A percentile compares a stretch with the other conserved stretches of the same genome.
phyloP scores from a whole-genome alignment of 2,888 invertebrate species.

The Catocala fraxini region DNA sequence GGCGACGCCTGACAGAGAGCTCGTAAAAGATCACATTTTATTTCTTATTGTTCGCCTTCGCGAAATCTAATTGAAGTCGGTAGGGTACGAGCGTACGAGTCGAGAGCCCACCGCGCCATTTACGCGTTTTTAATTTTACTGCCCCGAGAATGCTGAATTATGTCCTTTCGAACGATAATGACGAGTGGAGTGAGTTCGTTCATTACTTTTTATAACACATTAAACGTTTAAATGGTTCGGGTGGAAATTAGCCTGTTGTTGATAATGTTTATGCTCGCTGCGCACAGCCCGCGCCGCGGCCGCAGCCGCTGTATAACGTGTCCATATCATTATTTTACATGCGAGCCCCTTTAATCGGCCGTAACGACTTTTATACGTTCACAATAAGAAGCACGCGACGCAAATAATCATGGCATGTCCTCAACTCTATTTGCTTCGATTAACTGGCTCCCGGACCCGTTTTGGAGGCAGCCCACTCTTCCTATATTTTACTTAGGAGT shows the following conservation, averaged over 20 bases:
- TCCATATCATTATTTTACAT: constrained; percentile 25
- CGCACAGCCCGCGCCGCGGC: neutral
- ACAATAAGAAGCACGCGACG: constrained; percentile 30
- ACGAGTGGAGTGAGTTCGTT: constrained; percentile 69
- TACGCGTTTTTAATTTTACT: constrained; percentile 85
- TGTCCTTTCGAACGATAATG: constrained; percentile 71
- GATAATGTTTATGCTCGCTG: constrained; percentile 16
- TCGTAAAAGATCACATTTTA: constrained; percentile 86
- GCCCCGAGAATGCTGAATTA: constrained; percentile 73
- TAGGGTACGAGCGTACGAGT: constrained; percentile 39
- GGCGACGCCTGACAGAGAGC: constrained; percentile 70
- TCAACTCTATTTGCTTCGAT: constrained; percentile 44
- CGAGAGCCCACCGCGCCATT: constrained; percentile 70
- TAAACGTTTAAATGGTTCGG: constrained; percentile 67
- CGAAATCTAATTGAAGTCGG: constrained; percentile 86
- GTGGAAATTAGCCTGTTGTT: constrained; percentile 38
- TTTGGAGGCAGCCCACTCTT: constrained; percentile 45
- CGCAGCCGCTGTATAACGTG: constrained; percentile 5
- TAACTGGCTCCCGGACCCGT: constrained; percentile 40
- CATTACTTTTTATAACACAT: constrained; percentile 80
- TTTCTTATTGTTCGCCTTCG: constrained; percentile 87
- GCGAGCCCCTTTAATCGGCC: constrained; percentile 20
- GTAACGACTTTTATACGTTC: constrained; percentile 31
- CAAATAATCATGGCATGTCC: constrained; percentile 34
- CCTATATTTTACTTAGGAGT: constrained; percentile 50